phyloP scores from a whole-genome alignment of 2,113 vertebrate species.

The Centropus bengalensis region DNA sequence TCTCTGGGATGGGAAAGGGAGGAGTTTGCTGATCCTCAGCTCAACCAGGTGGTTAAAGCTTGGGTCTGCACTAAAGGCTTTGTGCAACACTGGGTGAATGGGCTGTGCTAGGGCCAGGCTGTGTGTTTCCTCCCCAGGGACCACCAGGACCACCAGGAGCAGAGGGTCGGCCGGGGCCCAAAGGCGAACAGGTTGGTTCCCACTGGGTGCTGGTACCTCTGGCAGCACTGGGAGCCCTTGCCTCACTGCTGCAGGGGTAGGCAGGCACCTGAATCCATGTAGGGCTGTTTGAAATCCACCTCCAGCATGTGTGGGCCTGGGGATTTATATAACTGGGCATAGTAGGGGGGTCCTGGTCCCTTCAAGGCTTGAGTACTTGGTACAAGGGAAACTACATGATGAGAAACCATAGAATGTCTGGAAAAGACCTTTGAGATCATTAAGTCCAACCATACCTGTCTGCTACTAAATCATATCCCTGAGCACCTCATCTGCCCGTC shows the following conservation, averaged over 20 bases:
- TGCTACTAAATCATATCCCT: too few species aligned
- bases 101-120: background rate
- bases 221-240: background rate
- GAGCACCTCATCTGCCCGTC: too few species aligned
- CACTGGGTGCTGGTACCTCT: background rate
- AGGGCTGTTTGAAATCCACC: background rate
- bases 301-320: background rate
- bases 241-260: background rate
- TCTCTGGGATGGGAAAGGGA: background rate
- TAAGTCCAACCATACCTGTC: too few species aligned
- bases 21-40: background rate
- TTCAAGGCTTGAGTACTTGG: background rate
- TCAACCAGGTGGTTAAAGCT: background rate
- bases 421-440: too few species aligned
- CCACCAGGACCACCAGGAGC: conserved; percentile 68
- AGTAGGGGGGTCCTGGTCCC: background rate
- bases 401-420: background rate
- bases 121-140: conserved; percentile 72
- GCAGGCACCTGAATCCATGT: background rate
- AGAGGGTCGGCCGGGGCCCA: conserved; percentile 78
- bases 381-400: background rate
- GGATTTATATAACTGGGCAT: background rate
- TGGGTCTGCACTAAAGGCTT: rapidly evolving
- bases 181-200: conserved; percentile 84
- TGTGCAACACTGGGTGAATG: rapidly evolving